phyloP scores from a whole-genome alignment of 1,140 invertebrate genomes.

The Pomacea maculata region DNA sequence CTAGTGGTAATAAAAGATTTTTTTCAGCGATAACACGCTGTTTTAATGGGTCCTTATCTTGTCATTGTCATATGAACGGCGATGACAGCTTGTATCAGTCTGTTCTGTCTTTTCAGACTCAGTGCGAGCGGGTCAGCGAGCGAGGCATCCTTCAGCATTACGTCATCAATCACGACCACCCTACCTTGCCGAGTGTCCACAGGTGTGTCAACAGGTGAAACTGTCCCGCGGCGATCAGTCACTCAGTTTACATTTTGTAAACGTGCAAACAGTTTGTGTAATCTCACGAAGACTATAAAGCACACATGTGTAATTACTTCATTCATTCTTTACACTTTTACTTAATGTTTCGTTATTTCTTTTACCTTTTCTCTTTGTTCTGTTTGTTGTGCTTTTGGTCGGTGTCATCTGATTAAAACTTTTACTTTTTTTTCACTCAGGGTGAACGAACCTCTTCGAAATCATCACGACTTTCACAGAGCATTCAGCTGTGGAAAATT shows the following conservation, averaged over 20 bases:
- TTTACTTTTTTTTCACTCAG: neutral
- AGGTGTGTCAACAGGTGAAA: conserved; percentile 24
- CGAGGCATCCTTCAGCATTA: conserved; percentile 42
- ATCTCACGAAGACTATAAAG: neutral
- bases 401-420: too few relatives aligned
- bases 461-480: conserved; percentile 17
- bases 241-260: neutral
- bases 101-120: conserved; percentile 28
- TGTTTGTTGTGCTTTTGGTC: too few relatives aligned
- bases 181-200: conserved; percentile 33
- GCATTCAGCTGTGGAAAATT: conserved; percentile 8
- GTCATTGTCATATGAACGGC: too few relatives aligned
- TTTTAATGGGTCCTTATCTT: too few relatives aligned
- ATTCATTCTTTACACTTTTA: too few relatives aligned
- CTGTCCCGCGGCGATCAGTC: neutral
- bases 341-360: too few relatives aligned
- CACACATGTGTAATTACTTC: too few relatives aligned
- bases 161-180: conserved; percentile 26
- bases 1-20: too few relatives aligned
- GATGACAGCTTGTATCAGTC: neutral
- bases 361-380: too few relatives aligned
- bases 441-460: conserved; percentile 12
- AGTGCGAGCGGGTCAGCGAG: conserved; percentile 43
- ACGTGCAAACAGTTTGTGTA: neutral
- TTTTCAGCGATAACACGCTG: too few relatives aligned